Base-by-base conservation (phyloP, 2,113 vertebrate species). In the Cavia aperea region DNA sequence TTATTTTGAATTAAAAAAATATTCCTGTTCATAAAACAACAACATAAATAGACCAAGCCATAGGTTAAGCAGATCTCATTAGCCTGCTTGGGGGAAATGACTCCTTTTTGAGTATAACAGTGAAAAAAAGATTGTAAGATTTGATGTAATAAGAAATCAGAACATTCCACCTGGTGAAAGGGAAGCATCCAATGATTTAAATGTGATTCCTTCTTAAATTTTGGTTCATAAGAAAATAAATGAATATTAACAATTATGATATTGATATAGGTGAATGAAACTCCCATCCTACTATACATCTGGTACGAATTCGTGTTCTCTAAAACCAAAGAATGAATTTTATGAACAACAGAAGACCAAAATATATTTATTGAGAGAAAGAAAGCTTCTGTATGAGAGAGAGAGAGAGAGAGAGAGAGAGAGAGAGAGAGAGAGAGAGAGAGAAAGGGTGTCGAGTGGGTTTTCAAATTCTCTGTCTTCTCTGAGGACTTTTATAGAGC, bases 1-100 rank as follows among this genome's bases (percentile, higher is more conserved):
- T n/a, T 36, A 14, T 82, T 39, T 5, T 94, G 94, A 96, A 93
- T 90, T 94, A 86, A 90, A 89, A 5, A 90, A 26, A 68, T 29
- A 54, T 83, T 36, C 13, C 39, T 14, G 4, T 84, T 91, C 94
- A 94, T 29, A 70, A 95, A 93, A 24, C 65, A 84, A 91, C 73
- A 33, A 43, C 43, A n/a, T n/a, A 77, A 90, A 86, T 85, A 14
- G 7, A 73, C 66, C 72, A 51, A 92, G 46, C 24, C 70, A 60
- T 86, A 90, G 62, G 63, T 81, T 81, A 83, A 70, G 81, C 90
- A 94, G 70, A 88, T 29, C 72, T 90, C 72, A 93, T 93, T 88
- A 84, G n/a, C 13, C n/a, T 89, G 65, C 65, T n/a, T 51, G n/a
- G 58, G 24, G 16, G 16, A 93, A 93, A 92, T 86, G 66, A 46